Conservation (phyloP, 1,140 invertebrate species). For the Idris sp. region DNA sequence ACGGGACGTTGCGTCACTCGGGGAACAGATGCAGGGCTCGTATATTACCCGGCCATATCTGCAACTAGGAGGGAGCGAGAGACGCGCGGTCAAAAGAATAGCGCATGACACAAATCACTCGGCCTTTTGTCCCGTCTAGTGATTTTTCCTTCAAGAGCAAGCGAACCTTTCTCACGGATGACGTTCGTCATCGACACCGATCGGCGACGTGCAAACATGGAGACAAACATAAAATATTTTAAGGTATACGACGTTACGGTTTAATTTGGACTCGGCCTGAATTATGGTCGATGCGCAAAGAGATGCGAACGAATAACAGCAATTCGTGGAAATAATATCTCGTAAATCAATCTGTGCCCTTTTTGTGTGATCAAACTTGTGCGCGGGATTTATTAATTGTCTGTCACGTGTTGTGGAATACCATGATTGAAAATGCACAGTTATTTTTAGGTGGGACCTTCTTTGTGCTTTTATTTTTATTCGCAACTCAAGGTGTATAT, state of each 20-base stretch:
- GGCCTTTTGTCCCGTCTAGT: slow-evolving; percentile 71
- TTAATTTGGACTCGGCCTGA: slow-evolving; percentile 45
- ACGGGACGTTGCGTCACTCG: slow-evolving; percentile 78
- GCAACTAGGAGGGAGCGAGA: slow-evolving; percentile 52
- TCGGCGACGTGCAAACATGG: slow-evolving; percentile 49
- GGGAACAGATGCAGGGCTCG: slow-evolving; percentile 78
- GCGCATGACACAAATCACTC: slow-evolving; percentile 76
- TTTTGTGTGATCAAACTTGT: slow-evolving; percentile 1
- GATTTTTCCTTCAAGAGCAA: slow-evolving; percentile 58
- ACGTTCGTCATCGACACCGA: slow-evolving; percentile 54
- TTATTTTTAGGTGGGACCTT: too few relatives aligned
- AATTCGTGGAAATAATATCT: slow-evolving; percentile 28
- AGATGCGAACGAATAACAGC: slow-evolving; percentile 45
- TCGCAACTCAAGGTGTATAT: too few relatives aligned
- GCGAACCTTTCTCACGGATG: slow-evolving; percentile 50
- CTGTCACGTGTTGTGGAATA: too few relatives aligned
- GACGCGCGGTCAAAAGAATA: slow-evolving; percentile 70
- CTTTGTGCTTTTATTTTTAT: too few relatives aligned
- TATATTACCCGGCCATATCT: slow-evolving; percentile 78
- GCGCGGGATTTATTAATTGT: slow-evolving; percentile 25
- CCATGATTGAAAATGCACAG: too few relatives aligned
- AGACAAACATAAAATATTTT: slow-evolving; percentile 36
- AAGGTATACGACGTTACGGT: slow-evolving; percentile 51
- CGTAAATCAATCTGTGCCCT: slow-evolving; percentile 37
- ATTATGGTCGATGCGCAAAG: slow-evolving; percentile 42